Conservation (phyloP, 2,113 vertebrate genomes). For the Plectropomus leopardus region DNA sequence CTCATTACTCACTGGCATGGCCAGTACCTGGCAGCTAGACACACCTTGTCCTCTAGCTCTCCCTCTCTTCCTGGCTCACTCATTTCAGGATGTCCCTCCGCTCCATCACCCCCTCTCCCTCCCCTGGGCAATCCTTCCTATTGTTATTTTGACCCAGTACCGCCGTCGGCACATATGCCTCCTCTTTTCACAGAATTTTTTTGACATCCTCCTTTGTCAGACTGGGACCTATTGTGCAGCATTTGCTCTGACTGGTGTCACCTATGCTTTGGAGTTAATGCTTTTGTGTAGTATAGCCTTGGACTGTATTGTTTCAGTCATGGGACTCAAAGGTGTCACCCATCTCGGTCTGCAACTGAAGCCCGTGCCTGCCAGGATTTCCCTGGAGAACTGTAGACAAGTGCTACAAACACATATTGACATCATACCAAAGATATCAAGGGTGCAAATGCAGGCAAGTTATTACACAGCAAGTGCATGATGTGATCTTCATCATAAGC, state of each 20-base stretch:
- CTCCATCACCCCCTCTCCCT: constrained; percentile 60
- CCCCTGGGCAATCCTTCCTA: constrained; percentile 68
- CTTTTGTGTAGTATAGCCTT: constrained; percentile 24
- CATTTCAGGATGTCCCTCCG: constrained; percentile 71
- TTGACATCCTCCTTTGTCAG: constrained; percentile 74
- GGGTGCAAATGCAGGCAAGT: constrained; percentile 1
- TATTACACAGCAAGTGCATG: constrained; percentile 3
- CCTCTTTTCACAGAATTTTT: constrained; percentile 59
- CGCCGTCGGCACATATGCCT: constrained; percentile 52
- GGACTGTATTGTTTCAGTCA: constrained; percentile 25
- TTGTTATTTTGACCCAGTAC: constrained; percentile 82
- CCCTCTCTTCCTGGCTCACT: constrained; percentile 54
- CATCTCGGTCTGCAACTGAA: neutral
- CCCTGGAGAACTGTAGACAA: neutral
- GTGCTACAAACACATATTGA: constrained; percentile 19
- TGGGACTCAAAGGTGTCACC: constrained; percentile 22
- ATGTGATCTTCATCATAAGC: constrained; percentile 35
- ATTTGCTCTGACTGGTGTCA: constrained; percentile 62
- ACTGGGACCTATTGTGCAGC: constrained; percentile 61
- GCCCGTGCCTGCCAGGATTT: constrained; percentile 1
- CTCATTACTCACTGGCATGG: constrained; percentile 82
- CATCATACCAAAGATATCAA: constrained; percentile 32
- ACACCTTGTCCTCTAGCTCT: constrained; percentile 77
- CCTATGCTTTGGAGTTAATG: constrained; percentile 49
- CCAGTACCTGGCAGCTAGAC: constrained; percentile 74